Percentiles rank a stretch among this genome's conserved stretches.
Evolutionary conservation across 2,113 vertebrate species (phyloP).

Genomic region (Hiodon tergisus): DNA sequence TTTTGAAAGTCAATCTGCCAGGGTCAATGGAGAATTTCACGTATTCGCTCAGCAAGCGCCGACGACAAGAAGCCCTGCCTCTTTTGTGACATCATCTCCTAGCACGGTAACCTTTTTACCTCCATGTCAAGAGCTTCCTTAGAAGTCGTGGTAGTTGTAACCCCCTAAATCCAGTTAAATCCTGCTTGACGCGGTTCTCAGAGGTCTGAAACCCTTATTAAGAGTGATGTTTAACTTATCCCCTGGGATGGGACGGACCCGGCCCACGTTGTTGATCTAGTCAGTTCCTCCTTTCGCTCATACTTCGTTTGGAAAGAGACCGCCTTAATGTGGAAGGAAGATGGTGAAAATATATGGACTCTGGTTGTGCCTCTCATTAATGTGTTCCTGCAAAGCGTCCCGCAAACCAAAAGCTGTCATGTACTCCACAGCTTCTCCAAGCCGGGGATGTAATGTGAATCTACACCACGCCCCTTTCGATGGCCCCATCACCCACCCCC

Average conservation of each 20-base stretch:
- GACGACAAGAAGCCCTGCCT: not conserved
- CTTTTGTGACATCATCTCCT: not conserved
- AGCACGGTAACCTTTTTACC: not conserved
- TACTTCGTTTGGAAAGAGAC: not conserved
- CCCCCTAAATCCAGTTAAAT: slow-evolving; percentile 12
- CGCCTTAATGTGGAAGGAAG: not conserved
- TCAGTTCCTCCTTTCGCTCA: too few species aligned
- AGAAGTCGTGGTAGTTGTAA: not conserved
- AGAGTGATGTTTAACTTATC: not conserved
- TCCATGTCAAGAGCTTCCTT: slow-evolving; percentile 4
- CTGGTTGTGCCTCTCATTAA: not conserved
- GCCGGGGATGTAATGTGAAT: not conserved
- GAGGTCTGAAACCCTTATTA: not conserved
- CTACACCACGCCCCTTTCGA: not conserved
- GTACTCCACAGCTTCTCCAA: not conserved
- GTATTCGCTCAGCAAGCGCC: not conserved
- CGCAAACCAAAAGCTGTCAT: not conserved
- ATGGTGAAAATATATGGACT: not conserved
- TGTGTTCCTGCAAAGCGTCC: not conserved
- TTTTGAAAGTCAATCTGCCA: slow-evolving; percentile 1
- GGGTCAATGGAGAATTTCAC: not conserved
- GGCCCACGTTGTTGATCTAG: too few species aligned
- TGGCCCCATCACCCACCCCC: too few species aligned
- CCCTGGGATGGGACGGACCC: not conserved
- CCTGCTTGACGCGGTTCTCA: slow-evolving; percentile 1